Evolutionary conservation across 30 jellyfish, hydroid and myxozoan species (phyloP).

Genomic region (Phacellophora camtschatica): DNA sequence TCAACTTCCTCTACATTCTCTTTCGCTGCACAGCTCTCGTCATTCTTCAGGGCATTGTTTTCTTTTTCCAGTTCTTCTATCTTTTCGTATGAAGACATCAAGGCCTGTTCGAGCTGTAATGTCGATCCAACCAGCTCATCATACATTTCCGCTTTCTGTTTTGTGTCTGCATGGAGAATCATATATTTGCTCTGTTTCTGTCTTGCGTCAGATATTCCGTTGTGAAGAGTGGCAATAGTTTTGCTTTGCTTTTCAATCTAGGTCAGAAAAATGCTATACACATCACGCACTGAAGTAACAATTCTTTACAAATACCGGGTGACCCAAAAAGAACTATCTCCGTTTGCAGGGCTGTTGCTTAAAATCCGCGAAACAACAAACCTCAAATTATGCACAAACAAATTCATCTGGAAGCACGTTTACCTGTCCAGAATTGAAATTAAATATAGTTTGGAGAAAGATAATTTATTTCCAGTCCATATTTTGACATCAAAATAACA

Average conservation of each 20-base stretch:
- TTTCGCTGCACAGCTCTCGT: not conserved
- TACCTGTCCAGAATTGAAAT: too few species aligned
- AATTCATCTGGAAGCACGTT: too few species aligned
- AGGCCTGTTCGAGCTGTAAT: conserved; percentile 26
- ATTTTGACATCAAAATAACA: too few species aligned
- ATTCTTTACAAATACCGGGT: too few species aligned
- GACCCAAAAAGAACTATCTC: too few species aligned
- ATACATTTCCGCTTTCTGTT: conserved; percentile 44
- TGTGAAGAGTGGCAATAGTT: not conserved
- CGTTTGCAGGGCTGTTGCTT: too few species aligned
- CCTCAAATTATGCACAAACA: too few species aligned
- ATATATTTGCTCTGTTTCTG: conserved; percentile 41
- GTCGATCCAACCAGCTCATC: conserved; percentile 60
- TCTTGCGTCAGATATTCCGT: conserved; percentile 39
- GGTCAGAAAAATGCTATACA: too few species aligned
- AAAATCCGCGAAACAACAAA: too few species aligned
- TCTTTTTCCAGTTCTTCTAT: not conserved
- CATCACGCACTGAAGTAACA: too few species aligned
- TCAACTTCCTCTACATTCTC: not conserved
- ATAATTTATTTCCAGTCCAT: too few species aligned
- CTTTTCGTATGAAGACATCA: not conserved
- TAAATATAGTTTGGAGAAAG: too few species aligned
- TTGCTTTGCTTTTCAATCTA: conserved; percentile 27
- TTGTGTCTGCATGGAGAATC: conserved; percentile 16
- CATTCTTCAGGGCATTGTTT: not conserved